Base-by-base conservation (phyloP, 2,888 invertebrate genomes). In the Pterobdella sp. region DNA sequence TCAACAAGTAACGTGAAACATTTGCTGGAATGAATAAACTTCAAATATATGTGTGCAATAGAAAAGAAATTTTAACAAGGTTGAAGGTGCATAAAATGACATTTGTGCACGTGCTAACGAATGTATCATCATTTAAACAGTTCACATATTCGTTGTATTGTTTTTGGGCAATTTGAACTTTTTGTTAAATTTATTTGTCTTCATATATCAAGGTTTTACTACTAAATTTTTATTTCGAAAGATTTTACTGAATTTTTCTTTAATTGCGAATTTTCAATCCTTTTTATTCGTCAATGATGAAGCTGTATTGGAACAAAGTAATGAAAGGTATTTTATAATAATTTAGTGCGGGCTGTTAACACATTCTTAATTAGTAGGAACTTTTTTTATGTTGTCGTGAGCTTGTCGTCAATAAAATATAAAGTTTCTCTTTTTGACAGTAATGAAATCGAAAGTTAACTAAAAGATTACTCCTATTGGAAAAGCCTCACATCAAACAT, bases 311-410 rank as follows among this genome's bases (percentile, higher is more conserved):
- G 22, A 14, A 42, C 49, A 14, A 42, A 22, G 7, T 42, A 14
- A 42, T 42, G 49, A 14, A 42, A 7, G 7, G 49, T 42, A 42
- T 22, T 42, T 14, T 14, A 22, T 42, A 42, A 42, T 42, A 42
- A n/a, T 42, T 42, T 22, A 42, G 49, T 42, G 49, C 49, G 49
- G 49, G 22, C 49, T 42, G 49, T 22, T 7, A 14, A 14, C 3
- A 56, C 18, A 4, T 4, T 56, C n/a, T 56, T 18, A 7, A 56
- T 56, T 56, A n/a, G 4, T 56, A 56, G 60, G 60, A 56, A 14
- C 60, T 56, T 26, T 56, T 26, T 56, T 56, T 56, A 56, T 56
- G 60, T 56, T 56, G 60, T 56, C 60, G 60, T 56, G 60, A 56
- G 60, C n/a, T 56, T 56, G n/a, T 56, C 60, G 60, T 56, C 60